These are phyloP conservation scores for Heterocephalus glaber DNA, from an alignment of 2,113 vertebrate genomes.

Conservation along the genomic window DNA sequence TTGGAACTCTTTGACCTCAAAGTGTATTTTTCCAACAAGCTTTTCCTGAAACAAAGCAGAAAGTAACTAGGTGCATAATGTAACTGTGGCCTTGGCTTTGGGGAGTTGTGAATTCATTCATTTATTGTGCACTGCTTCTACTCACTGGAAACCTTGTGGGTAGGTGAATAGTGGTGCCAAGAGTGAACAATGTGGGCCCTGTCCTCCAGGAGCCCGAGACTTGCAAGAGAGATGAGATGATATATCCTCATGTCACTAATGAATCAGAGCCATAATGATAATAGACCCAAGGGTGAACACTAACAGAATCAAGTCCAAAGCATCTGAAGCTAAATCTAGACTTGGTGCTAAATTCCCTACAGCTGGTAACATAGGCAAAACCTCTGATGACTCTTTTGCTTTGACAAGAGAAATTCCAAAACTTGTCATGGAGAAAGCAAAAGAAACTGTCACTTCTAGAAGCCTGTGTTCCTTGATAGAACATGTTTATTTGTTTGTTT, in stretches of 20 bases:
- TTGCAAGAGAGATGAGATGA: constrained; percentile 13
- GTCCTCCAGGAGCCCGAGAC: background rate
- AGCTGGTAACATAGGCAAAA: background rate
- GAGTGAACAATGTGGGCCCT: background rate
- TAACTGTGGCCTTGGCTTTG: constrained; percentile 19
- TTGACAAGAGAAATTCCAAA: background rate
- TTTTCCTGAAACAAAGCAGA: constrained; percentile 43
- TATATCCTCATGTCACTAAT: background rate
- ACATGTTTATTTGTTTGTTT: background rate
- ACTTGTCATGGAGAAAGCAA: background rate
- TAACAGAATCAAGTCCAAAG: background rate
- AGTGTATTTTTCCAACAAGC: background rate
- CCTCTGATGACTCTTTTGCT: constrained; percentile 12
- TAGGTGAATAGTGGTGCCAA: background rate
- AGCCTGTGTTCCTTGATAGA: background rate
- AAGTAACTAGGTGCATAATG: background rate
- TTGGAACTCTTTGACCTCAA: background rate
- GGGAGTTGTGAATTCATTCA: background rate
- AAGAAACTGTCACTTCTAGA: background rate
- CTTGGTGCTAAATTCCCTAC: background rate
- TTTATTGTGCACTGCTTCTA: background rate
- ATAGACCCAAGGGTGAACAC: background rate
- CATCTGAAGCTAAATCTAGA: background rate
- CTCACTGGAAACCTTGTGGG: background rate
- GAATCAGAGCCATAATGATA: background rate